These are phyloP conservation scores for Hippocampus abdominalis DNA, from an alignment of 2,113 vertebrate species.

Conservation along the genomic window DNA sequence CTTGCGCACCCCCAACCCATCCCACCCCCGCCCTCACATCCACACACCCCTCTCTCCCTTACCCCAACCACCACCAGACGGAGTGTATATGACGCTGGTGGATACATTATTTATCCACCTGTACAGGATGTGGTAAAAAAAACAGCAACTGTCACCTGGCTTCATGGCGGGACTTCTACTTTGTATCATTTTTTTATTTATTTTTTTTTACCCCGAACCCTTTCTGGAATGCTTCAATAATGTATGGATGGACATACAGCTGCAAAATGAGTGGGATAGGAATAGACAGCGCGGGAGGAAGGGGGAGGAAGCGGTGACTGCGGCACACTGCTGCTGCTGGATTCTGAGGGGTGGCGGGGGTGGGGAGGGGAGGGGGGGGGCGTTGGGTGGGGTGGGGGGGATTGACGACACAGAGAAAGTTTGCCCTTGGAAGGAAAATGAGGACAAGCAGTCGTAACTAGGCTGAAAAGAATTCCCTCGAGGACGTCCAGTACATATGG, in stretches of 20 bases:
- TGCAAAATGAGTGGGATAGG: slow-evolving; percentile 11
- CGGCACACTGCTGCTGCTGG: slow-evolving; percentile 23
- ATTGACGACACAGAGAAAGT: neutral
- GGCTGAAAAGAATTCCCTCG: slow-evolving; percentile 29
- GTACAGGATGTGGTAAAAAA: slow-evolving; percentile 29
- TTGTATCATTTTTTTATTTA: slow-evolving; percentile 38
- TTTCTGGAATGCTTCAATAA: slow-evolving; percentile 53
- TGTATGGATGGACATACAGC: slow-evolving; percentile 44
- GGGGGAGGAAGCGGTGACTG: slow-evolving; percentile 21
- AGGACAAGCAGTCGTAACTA: slow-evolving; percentile 43
- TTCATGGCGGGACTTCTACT: slow-evolving; percentile 47
- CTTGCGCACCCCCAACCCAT: slow-evolving; percentile 24
- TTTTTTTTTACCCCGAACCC: neutral
- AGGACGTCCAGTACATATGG: slow-evolving; percentile 17
- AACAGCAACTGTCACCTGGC: slow-evolving; percentile 40
- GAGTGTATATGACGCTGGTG: slow-evolving; percentile 36
- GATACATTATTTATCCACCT: slow-evolving; percentile 61
- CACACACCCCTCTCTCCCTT: neutral
- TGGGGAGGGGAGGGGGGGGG: neutral
- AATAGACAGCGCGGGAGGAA: slow-evolving; percentile 25
- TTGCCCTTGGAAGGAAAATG: slow-evolving; percentile 54
- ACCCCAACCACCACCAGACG: neutral
- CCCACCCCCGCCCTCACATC: neutral
- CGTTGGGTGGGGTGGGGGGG: neutral
- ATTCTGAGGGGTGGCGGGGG: neutral